Percentiles rank a stretch among this genome's conserved stretches.
Evolutionary conservation across 2,888 invertebrate species (phyloP).

Genomic region (Zhuqinia jingwanae): DNA sequence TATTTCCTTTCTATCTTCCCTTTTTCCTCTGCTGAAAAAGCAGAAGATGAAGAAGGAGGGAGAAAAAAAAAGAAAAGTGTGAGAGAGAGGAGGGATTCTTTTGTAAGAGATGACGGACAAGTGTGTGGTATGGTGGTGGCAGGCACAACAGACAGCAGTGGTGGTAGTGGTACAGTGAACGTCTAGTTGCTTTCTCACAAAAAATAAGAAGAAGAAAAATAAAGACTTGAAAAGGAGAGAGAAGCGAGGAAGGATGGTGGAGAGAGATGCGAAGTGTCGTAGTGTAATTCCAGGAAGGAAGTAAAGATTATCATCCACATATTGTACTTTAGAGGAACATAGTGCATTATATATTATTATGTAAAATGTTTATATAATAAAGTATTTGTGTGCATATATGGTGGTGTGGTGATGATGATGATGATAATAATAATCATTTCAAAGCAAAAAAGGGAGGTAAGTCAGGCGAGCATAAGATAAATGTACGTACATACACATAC

Average conservation of each 20-base stretch:
- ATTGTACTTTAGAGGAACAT: not conserved
- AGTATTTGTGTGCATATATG: not conserved
- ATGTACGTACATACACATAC: too few species aligned
- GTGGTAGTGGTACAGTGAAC: not conserved
- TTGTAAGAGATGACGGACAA: slow-evolving; percentile 1
- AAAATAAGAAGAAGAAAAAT: not conserved
- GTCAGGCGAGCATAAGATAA: slow-evolving; percentile 8
- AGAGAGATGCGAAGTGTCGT: slow-evolving; percentile 60
- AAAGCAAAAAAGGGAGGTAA: slow-evolving; percentile 7
- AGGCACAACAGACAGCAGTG: not conserved
- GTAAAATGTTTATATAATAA: not conserved
- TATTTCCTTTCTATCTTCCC: slow-evolving; percentile 70
- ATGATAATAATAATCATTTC: not conserved
- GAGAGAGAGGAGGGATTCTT: not conserved
- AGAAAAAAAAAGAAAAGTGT: not conserved
- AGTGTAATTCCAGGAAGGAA: slow-evolving; percentile 65
- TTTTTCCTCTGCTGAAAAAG: slow-evolving; percentile 8
- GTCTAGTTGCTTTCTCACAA: not conserved
- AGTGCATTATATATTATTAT: slow-evolving; percentile 10
- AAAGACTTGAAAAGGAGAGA: too few species aligned
- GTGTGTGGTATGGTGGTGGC: slow-evolving; percentile 5
- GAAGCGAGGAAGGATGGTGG: not conserved
- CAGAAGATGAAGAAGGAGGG: not conserved
- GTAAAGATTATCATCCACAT: slow-evolving; percentile 55
- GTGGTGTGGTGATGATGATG: not conserved